phyloP scores from a whole-genome alignment of 2,888 invertebrate genomes.

The Taphrorychus bicolor region DNA sequence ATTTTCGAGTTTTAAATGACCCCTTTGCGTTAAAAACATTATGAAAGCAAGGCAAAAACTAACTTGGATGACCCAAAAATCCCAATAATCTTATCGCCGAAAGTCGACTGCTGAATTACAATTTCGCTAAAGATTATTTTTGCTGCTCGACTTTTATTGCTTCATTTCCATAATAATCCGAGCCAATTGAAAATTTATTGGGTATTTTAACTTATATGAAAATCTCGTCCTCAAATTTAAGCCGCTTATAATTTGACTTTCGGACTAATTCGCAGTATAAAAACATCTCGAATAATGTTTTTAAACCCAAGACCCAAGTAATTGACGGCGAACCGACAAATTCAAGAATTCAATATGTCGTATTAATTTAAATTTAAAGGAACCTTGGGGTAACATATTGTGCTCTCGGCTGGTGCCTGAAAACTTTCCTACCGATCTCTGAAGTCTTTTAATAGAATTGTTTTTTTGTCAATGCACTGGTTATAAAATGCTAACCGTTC shows the following conservation, averaged over 20 bases:
- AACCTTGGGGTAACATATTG: no score
- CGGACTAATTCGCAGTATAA: background rate
- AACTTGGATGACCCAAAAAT: background rate
- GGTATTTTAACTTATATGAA: background rate
- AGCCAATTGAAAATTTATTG: background rate
- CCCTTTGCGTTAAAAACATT: no score
- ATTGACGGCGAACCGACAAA: no score
- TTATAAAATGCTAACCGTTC: background rate
- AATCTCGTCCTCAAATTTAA: background rate
- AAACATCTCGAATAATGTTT: no score
- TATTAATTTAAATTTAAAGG: no score
- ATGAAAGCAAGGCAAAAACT: no score
- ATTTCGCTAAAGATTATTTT: background rate
- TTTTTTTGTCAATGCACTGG: background rate
- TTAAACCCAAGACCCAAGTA: no score
- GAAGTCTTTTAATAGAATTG: background rate
- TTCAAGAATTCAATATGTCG: no score
- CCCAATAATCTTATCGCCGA: background rate
- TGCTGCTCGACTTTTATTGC: background rate
- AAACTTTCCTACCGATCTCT: background rate
- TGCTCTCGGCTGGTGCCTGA: no score
- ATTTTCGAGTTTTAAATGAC: no score
- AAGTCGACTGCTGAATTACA: background rate
- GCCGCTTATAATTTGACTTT: background rate
- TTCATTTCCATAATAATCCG: background rate